phyloP scores from a whole-genome alignment of 2,797 vertebrate species.

The Manis javanica region DNA sequence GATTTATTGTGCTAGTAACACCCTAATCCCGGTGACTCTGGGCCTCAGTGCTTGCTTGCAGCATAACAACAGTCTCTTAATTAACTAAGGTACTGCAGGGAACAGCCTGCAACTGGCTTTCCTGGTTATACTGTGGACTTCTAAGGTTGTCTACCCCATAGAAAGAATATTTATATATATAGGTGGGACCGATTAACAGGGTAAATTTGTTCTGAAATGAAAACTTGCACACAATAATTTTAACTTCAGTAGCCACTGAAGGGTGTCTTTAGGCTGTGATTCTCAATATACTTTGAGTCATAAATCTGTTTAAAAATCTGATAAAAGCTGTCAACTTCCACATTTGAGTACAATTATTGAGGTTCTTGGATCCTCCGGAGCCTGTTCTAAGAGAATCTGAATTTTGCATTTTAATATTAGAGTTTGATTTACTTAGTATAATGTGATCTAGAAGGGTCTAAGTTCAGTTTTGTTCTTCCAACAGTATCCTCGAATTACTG shows the following conservation, averaged over 20 bases:
- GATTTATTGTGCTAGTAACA: not conserved
- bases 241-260: not conserved
- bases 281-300: not conserved
- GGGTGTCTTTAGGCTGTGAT: not conserved
- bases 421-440: not conserved
- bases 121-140: not conserved
- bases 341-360: not conserved
- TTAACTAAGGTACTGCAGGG: not conserved
- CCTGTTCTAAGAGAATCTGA: not conserved
- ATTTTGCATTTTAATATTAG: constrained; percentile 35
- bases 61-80: not conserved
- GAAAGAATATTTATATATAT: not conserved
- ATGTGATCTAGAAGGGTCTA: not conserved
- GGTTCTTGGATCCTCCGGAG: not conserved
- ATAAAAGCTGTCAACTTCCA: not conserved
- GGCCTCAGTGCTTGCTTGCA: not conserved
- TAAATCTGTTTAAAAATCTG: constrained; percentile 34
- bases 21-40: not conserved
- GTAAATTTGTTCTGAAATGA: constrained; percentile 5
- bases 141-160: not conserved
- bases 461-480: not conserved
- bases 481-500: not conserved
- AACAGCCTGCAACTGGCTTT: not conserved
- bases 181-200: not conserved
- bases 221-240: not conserved